Evolutionary conservation across 37 sponge, comb jelly and placozoan species (phyloP), one percentile per base, ranked within the genome.

Genomic region (Cladorhizidae sp.): DNA sequence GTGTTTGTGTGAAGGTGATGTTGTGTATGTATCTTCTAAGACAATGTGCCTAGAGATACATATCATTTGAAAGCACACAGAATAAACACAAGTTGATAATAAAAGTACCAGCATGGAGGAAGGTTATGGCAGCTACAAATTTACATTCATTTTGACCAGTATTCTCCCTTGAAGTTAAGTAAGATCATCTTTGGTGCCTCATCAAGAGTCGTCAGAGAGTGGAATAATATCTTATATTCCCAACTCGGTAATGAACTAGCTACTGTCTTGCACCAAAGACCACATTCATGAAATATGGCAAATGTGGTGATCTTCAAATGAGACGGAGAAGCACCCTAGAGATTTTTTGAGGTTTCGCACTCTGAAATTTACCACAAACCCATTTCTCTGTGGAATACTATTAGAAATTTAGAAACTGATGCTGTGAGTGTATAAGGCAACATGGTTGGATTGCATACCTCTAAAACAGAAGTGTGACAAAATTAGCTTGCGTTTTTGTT

Each of bases 161-260:
- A n/a, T 65, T 35, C 36, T 56, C 31, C 74, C 49, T 51, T 31
- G 0, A 83, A 83, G 62, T 89, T 83, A n/a, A 36, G 55, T 28
- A 83, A 78, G 36, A 42, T 89, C 26, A 67, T 83, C 23, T 45
- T 23, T 75, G 59, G 25, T 57, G 32, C 1, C 80, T 41, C 59
- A 85, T 94, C 25, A 80, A 85, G 74, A 92, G 80, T 57, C 95
- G 92, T 57, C 95, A 95, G 65, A 77, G 74, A 57, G 95, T 74
- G 7, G 95, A 95, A 31, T 90, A 87, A 38, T 93, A 95, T 92
- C 42, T 83, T 77, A 12, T 31, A 78, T 12, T 56, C 86, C 35
- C 86, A 92, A 72, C 88, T 89, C 68, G 9, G 81, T 28, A 59
- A 61, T 7, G 15, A 29, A 21, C 82, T 95, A 3, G 21, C 15